phyloP scores from a whole-genome alignment of 2,113 vertebrate genomes.

The Calidris pugnax region DNA sequence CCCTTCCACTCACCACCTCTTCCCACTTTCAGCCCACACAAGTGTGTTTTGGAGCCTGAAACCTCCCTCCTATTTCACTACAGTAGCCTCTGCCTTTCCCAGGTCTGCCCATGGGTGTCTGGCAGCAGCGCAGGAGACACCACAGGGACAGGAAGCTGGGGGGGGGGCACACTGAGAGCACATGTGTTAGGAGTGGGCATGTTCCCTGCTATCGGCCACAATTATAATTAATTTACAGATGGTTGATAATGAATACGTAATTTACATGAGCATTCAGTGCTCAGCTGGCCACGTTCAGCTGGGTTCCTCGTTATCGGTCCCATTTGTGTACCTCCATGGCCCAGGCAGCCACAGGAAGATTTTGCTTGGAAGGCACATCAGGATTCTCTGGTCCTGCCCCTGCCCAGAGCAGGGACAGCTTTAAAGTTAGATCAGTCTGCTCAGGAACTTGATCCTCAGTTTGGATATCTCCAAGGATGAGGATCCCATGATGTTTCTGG shows the following conservation, averaged over 20 bases:
- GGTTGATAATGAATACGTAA: not conserved
- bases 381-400: not conserved
- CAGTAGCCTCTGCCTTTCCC: not conserved
- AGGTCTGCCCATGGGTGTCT: not conserved
- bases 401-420: not conserved
- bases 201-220: not conserved
- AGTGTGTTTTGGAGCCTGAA: not conserved
- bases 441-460: not conserved
- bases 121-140: not conserved
- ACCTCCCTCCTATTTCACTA: not conserved
- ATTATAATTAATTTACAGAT: not conserved
- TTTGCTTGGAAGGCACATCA: not conserved
- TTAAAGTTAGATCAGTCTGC: not conserved
- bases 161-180: no score
- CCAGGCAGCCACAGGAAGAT: not conserved
- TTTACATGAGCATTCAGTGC: not conserved
- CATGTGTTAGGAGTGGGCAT: accelerated
- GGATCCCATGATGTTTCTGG: not conserved
- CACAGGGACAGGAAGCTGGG: not conserved
- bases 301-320: not conserved
- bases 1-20: not conserved
- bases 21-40: not conserved
- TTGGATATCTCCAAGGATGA: not conserved
- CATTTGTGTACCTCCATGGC: not conserved
- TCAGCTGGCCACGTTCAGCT: no score